Evolutionary conservation across 2,888 invertebrate genomes (phyloP).

Genomic region (Scelioninae gen. 1): DNA sequence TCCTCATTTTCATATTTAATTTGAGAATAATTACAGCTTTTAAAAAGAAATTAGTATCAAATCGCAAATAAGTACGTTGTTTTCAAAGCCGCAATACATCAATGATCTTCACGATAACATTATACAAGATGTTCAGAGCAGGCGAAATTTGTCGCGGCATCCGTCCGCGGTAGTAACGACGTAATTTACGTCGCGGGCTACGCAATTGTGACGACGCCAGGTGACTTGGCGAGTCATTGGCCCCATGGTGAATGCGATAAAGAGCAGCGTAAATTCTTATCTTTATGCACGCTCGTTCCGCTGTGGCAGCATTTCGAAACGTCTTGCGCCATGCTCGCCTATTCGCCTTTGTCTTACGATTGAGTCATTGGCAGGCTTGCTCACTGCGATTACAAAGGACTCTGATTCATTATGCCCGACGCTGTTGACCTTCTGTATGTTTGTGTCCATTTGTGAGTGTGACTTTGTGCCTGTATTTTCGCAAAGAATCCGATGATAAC

Average conservation of each 20-base stretch:
- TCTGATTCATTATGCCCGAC: slow-evolving; percentile 64
- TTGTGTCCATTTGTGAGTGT: slow-evolving; percentile 1
- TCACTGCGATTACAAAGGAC: slow-evolving; percentile 67
- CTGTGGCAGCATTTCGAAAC: slow-evolving; percentile 57
- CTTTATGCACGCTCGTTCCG: slow-evolving; percentile 74
- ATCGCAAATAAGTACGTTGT: not conserved
- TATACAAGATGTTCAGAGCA: slow-evolving; percentile 11
- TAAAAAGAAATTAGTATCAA: not conserved
- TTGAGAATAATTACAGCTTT: too few relatives aligned
- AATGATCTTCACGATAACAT: slow-evolving; percentile 3
- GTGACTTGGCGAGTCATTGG: slow-evolving; percentile 77
- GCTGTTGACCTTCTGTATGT: slow-evolving; percentile 55
- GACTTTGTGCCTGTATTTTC: too few relatives aligned
- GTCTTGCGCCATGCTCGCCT: slow-evolving; percentile 60
- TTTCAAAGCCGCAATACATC: not conserved
- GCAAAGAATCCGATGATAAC: slow-evolving; percentile 50
- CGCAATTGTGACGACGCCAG: slow-evolving; percentile 56
- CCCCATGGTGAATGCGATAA: slow-evolving; percentile 75
- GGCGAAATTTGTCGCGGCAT: slow-evolving; percentile 33
- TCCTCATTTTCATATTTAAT: too few relatives aligned
- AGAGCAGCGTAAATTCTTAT: slow-evolving; percentile 80
- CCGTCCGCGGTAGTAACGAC: slow-evolving; percentile 32
- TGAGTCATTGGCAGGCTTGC: slow-evolving; percentile 71
- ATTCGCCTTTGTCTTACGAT: slow-evolving; percentile 73
- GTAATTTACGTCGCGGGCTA: slow-evolving; percentile 62